phyloP scores from a whole-genome alignment of 2,888 invertebrate species.

The Plagodis pulveraria region DNA sequence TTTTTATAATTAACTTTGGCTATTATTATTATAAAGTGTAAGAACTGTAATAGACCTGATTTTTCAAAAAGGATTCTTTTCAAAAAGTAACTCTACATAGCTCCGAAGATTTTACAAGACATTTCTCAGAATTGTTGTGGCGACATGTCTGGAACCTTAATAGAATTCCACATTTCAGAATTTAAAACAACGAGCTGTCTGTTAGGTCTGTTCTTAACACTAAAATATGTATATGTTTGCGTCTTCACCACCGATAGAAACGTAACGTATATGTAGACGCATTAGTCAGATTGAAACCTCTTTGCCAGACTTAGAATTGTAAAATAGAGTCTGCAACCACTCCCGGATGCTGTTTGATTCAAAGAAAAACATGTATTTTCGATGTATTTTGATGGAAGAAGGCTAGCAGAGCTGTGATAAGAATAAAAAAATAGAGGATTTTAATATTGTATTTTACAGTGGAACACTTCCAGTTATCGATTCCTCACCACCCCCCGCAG shows the following conservation, averaged over 20 bases:
- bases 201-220: constrained; percentile 10
- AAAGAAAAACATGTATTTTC: constrained; percentile 60
- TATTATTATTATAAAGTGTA: too few relatives aligned
- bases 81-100: too few relatives aligned
- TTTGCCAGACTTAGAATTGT: constrained; percentile 78
- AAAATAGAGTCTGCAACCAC: constrained; percentile 73
- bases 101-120: too few relatives aligned
- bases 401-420: constrained; percentile 2
- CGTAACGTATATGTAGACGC: constrained; percentile 59
- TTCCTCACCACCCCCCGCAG: too few relatives aligned
- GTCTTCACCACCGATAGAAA: constrained; percentile 14
- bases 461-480: too few relatives aligned
- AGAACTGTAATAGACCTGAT: too few relatives aligned
- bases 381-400: constrained; percentile 45
- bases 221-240: constrained; percentile 15
- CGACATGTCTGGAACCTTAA: neutral
- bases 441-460: too few relatives aligned
- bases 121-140: too few relatives aligned
- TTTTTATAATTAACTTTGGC: neutral
- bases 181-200: constrained; percentile 4
- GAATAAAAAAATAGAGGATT: neutral
- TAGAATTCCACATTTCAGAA: constrained; percentile 1
- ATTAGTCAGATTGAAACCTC: constrained; percentile 81
- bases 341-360: constrained; percentile 69
- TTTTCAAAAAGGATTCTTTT: too few relatives aligned